Conservation (phyloP, 2,888 invertebrate species). For the Linnaemya tessellans region DNA sequence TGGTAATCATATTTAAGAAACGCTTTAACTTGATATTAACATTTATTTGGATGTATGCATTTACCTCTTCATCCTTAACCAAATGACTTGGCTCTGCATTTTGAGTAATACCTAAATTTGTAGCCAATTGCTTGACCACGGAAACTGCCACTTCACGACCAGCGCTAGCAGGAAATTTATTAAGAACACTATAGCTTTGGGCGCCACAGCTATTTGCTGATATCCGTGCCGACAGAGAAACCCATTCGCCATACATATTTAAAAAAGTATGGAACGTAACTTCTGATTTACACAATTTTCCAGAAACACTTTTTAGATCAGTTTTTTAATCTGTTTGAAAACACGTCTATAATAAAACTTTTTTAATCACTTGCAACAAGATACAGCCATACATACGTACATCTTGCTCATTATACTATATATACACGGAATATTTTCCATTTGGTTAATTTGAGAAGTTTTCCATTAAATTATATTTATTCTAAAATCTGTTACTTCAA, state of each 20-base stretch:
- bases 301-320: background rate
- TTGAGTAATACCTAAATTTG: constrained; percentile 88
- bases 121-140: constrained; percentile 86
- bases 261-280: background rate
- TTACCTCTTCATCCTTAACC: constrained; percentile 92
- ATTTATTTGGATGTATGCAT: too few relatives aligned
- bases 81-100: constrained; percentile 93
- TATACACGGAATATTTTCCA: background rate
- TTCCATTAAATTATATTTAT: background rate
- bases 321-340: background rate
- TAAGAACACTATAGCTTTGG: constrained; percentile 85
- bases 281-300: background rate
- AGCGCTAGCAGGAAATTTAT: constrained; percentile 85
- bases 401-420: constrained; percentile 4
- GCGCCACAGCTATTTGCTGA: constrained; percentile 84
- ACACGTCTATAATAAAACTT: constrained; percentile 32
- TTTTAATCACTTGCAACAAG: constrained; percentile 1
- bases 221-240: constrained; percentile 84
- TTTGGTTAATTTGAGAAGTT: background rate
- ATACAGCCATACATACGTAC: too few relatives aligned
- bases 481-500: too few relatives aligned
- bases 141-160: constrained; percentile 86
- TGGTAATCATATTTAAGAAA: too few relatives aligned
- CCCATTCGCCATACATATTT: constrained; percentile 85
- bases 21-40: too few relatives aligned